Evolutionary conservation across 2,888 invertebrate species (phyloP).

Genomic region (Atherix ibis): DNA sequence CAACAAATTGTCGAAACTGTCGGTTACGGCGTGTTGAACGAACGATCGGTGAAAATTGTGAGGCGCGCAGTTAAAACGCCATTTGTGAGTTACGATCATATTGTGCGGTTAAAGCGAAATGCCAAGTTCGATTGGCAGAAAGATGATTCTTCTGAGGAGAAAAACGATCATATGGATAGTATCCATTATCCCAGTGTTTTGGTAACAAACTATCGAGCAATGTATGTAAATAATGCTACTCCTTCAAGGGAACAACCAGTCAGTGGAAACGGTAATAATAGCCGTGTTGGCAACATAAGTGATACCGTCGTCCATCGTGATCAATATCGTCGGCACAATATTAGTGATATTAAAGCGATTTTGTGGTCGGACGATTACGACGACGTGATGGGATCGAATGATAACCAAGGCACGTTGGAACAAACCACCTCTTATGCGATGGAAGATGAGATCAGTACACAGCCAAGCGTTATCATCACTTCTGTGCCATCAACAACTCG

Average conservation of each 20-base stretch:
- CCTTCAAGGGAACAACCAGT: neutral
- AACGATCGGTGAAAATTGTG: too few species aligned
- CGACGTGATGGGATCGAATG: neutral
- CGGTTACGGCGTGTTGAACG: too few species aligned
- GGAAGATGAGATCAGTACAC: neutral
- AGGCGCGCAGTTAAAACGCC: too few species aligned
- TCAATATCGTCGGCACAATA: neutral
- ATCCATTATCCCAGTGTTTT: too few species aligned
- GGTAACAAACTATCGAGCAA: too few species aligned
- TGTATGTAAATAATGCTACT: neutral
- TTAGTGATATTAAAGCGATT: slow-evolving; percentile 5
- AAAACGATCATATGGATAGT: neutral
- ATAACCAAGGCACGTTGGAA: neutral
- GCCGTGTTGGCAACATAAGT: too few species aligned
- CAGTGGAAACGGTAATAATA: too few species aligned
- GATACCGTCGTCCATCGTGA: neutral
- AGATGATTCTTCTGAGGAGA: slow-evolving; percentile 1
- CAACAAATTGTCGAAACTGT: too few species aligned
- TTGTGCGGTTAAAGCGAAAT: too few species aligned
- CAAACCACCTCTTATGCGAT: neutral
- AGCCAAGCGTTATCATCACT: too few species aligned
- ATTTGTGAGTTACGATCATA: too few species aligned
- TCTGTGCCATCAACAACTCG: too few species aligned
- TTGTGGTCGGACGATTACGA: slow-evolving; percentile 6
- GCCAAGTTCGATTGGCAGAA: slow-evolving; percentile 9